These are phyloP conservation scores for Polyploca ridens DNA, from an alignment of 2,888 invertebrate genomes.

Conservation along the genomic window DNA sequence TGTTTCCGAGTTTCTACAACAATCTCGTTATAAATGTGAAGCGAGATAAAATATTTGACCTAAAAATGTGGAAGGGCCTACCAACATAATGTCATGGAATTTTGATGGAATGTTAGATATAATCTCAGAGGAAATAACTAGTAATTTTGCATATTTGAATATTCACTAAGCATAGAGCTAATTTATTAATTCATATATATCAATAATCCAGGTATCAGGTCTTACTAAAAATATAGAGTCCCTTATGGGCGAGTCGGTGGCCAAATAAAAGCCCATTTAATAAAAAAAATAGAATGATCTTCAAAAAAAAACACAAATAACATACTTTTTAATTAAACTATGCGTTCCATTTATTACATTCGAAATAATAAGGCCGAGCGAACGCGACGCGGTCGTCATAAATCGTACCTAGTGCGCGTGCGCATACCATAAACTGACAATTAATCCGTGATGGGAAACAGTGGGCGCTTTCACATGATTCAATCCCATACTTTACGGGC, in stretches of 20 bases:
- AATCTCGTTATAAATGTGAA: slow-evolving; percentile 4
- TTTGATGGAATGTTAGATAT: background rate
- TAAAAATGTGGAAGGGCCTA: slow-evolving; percentile 1
- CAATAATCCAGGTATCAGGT: no score
- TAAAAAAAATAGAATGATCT: no score
- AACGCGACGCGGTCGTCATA: background rate
- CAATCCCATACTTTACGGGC: slow-evolving; percentile 25
- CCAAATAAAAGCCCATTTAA: no score
- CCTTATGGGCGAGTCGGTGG: no score
- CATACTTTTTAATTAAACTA: background rate
- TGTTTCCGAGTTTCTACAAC: background rate
- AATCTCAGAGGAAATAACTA: background rate
- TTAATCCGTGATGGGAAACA: slow-evolving; percentile 50
- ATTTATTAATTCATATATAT: no score
- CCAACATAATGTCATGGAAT: background rate
- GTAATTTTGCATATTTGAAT: background rate
- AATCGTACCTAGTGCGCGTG: slow-evolving; percentile 13
- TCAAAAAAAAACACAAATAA: background rate
- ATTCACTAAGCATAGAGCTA: background rate
- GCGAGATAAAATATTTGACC: background rate
- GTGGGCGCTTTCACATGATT: slow-evolving; percentile 46
- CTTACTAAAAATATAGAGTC: no score
- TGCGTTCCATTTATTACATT: background rate
- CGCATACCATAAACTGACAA: slow-evolving; percentile 50
- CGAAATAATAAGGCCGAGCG: slow-evolving; percentile 3